These are phyloP conservation scores for Thelaira solivaga DNA, from an alignment of 2,888 invertebrate species.

Conservation along the genomic window DNA sequence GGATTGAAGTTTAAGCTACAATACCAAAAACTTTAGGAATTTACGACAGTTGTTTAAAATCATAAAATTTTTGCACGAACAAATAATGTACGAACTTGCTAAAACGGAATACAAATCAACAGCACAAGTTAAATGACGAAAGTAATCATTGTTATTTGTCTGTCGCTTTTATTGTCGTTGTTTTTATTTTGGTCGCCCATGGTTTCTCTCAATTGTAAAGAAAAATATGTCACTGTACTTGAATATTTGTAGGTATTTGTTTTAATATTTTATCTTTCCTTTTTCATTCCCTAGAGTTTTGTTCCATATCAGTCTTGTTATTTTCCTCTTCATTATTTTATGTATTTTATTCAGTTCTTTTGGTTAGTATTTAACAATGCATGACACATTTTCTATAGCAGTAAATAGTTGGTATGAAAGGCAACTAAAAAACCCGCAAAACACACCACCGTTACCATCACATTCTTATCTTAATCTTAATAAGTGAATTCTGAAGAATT, in stretches of 20 bases:
- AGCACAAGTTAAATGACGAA: constrained; percentile 50
- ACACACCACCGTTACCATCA: not conserved
- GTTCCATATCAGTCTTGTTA: not conserved
- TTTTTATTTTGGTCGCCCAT: constrained; percentile 9
- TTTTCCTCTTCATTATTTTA: not conserved
- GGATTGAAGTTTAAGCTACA: too few species aligned
- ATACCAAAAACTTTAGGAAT: too few species aligned
- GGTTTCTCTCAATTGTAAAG: not conserved
- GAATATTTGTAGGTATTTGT: not conserved
- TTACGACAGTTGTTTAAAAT: too few species aligned
- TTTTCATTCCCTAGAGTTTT: not conserved
- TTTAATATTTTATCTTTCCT: not conserved
- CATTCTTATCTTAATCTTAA: not conserved
- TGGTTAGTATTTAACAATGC: constrained; percentile 39
- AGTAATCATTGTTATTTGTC: constrained; percentile 24
- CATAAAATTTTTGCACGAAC: too few species aligned
- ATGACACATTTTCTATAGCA: constrained; percentile 33
- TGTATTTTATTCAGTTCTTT: constrained; percentile 13
- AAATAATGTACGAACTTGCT: too few species aligned
- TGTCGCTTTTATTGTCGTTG: constrained; percentile 13
- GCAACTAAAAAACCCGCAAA: constrained; percentile 1
- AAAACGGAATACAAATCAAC: constrained; percentile 16
- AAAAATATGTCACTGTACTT: constrained; percentile 6
- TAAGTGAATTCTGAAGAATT: constrained; percentile 12
- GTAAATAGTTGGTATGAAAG: constrained; percentile 17